Base-by-base conservation (phyloP, 2,888 invertebrate species). In the Drosophila ustulata region DNA sequence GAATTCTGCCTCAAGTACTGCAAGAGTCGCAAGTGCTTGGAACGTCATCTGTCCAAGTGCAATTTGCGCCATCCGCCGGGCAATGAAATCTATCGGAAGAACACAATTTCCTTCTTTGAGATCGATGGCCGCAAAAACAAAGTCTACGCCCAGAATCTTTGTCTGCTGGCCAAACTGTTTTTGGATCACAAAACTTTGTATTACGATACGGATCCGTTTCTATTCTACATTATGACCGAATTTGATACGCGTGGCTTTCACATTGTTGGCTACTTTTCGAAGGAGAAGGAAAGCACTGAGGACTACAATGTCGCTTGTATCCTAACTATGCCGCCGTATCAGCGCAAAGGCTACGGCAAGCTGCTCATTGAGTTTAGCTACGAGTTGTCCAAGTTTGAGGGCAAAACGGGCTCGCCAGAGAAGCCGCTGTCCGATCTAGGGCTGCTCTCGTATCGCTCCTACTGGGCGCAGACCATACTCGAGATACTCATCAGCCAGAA, bases 291-390 rank as follows among this genome's bases (percentile, higher is more conserved):
- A 92, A 98, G 98, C 34, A 97, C 98, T 0, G 99, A 99, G 93
- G 99, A 99, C 93, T 99, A 99, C 93, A 99, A 99, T 92, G 99
- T 99, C 43, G 99, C 99, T 3, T 99, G 99, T 93, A 99, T 99
- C 92, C 93, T 99, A 70, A 99, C 99, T 3, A 94, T 99, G 94
- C 99, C 99, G 59, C 99, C 99, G 3, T 99, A 98, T 93, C 99
- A 99, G 92, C 95, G 99, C 85, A 98, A 98, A 92, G 99, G 99
- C 53, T 99, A 98, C 93, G 99, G 99, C 80, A 98, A 98, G 93
- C 93, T 99, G 61, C 94, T 99, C 43, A 99, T 99, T 91, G 99
- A 99, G 94, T 99, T 99, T 93, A 99, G 98, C 96, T 99, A 99
- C 92, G 99, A 99, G 93, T 93, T 99, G 83, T 99, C 99, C 2